Evolutionary conservation across 1,140 invertebrate genomes (phyloP).

Genomic region (Zophobas morio): DNA sequence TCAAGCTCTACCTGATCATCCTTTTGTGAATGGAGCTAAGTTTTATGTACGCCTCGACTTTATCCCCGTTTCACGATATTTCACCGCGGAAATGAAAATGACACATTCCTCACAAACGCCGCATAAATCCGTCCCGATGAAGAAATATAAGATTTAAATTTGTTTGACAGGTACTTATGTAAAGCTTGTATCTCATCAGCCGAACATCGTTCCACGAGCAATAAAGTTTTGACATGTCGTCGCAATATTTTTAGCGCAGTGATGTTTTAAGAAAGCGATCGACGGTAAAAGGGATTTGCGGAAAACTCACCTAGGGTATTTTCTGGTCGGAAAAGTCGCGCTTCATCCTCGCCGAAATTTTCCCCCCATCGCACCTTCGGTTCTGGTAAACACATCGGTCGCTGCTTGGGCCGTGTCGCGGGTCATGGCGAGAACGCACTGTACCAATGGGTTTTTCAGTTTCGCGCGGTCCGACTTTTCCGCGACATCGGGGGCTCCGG

Average conservation of each 20-base stretch:
- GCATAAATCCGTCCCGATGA: neutral
- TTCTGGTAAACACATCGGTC: slow-evolving; percentile 19
- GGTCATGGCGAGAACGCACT: neutral
- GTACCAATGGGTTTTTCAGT: too few relatives aligned
- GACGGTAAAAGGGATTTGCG: neutral
- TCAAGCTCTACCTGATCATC: slow-evolving; percentile 14
- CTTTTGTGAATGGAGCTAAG: neutral
- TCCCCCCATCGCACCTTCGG: neutral
- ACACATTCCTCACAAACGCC: slow-evolving; percentile 15
- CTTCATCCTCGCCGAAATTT: slow-evolving; percentile 2
- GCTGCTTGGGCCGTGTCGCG: slow-evolving; percentile 13
- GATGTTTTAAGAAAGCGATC: neutral
- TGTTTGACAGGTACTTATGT: slow-evolving; percentile 28
- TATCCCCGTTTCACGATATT: slow-evolving; percentile 5
- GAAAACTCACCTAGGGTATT: neutral
- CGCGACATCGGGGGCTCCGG: slow-evolving; percentile 3
- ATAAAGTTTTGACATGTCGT: slow-evolving; percentile 24
- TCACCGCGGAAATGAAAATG: slow-evolving; percentile 21
- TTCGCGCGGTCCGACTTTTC: neutral
- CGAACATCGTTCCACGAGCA: slow-evolving; percentile 19
- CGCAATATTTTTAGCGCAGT: neutral
- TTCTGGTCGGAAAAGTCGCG: neutral
- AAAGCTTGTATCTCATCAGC: slow-evolving; percentile 33
- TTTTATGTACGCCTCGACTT: slow-evolving; percentile 4
- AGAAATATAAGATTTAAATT: slow-evolving; percentile 13